These are phyloP conservation scores for Catharus minimus DNA, from an alignment of 2,113 vertebrate species.

Conservation along the genomic window DNA sequence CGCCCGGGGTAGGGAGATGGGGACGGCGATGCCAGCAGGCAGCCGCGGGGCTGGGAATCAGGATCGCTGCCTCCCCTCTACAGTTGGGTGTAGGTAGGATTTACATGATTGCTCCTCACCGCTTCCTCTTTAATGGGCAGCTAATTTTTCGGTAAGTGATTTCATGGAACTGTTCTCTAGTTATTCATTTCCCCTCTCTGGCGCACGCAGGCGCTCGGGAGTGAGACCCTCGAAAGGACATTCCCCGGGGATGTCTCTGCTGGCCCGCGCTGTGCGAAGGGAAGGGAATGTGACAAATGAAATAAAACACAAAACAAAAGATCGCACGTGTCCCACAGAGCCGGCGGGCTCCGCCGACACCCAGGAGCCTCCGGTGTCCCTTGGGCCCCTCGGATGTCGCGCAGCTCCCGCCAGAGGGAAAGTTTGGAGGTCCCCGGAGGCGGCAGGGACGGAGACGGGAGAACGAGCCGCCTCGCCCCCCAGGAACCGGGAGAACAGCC, in stretches of 20 bases:
- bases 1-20: not conserved
- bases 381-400: not conserved
- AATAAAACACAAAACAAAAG: not conserved
- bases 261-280: not conserved
- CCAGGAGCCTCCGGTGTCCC: not conserved
- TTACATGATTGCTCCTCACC: not conserved
- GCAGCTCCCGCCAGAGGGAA: not conserved
- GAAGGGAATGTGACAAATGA: not conserved
- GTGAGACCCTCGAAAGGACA: not conserved
- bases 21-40: not conserved
- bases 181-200: conserved; percentile 41
- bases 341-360: not conserved
- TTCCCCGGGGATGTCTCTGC: not conserved
- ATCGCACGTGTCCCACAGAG: not conserved
- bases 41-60: not conserved
- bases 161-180: conserved; percentile 59
- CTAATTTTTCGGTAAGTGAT: conserved; percentile 72
- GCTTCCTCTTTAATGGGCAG: conserved; percentile 66
- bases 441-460: not conserved
- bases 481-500: not conserved
- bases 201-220: not conserved
- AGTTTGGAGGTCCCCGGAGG: not conserved
- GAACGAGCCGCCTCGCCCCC: not conserved
- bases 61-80: not conserved
- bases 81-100: conserved; percentile 39